Conservation (phyloP, 1,140 invertebrate species). For the Drosophila elegans region DNA sequence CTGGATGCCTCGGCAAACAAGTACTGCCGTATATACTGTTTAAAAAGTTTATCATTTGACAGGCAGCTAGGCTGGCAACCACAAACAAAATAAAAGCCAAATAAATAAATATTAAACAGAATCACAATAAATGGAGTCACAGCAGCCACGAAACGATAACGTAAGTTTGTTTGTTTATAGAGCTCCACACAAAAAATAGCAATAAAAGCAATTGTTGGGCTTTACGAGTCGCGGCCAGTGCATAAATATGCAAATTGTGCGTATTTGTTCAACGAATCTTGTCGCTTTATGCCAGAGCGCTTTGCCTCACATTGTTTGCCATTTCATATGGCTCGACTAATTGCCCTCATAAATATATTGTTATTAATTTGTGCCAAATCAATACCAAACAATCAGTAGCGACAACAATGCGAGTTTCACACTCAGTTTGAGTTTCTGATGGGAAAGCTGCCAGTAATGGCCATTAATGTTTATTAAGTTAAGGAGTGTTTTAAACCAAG, state of each 20-base stretch:
- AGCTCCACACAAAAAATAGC: conserved; percentile 18
- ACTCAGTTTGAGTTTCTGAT: conserved; percentile 18
- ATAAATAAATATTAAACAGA: conserved; percentile 38
- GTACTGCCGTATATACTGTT: not conserved
- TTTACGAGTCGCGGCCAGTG: conserved; percentile 26
- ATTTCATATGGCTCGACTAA: conserved; percentile 56
- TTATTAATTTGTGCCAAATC: conserved; percentile 73
- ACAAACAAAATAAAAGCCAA: conserved; percentile 35
- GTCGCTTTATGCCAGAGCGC: conserved; percentile 16
- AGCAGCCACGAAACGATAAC: conserved; percentile 44
- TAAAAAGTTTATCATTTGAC: conserved; percentile 42
- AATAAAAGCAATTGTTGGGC: conserved; percentile 39
- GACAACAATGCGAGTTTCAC: conserved; percentile 26
- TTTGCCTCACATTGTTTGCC: conserved; percentile 39
- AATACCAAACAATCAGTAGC: conserved; percentile 38
- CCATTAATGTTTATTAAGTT: not conserved
- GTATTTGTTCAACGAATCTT: conserved; percentile 56
- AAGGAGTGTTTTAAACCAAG: not conserved
- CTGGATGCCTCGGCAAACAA: conserved; percentile 2
- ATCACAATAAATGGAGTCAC: conserved; percentile 50
- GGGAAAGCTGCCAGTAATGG: not conserved
- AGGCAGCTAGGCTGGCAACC: conserved; percentile 31
- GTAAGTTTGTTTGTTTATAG: conserved; percentile 51
- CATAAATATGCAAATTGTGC: conserved; percentile 60
- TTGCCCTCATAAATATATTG: conserved; percentile 77